Conservation (phyloP, 1,140 invertebrate species). For the Ladona fulva region DNA sequence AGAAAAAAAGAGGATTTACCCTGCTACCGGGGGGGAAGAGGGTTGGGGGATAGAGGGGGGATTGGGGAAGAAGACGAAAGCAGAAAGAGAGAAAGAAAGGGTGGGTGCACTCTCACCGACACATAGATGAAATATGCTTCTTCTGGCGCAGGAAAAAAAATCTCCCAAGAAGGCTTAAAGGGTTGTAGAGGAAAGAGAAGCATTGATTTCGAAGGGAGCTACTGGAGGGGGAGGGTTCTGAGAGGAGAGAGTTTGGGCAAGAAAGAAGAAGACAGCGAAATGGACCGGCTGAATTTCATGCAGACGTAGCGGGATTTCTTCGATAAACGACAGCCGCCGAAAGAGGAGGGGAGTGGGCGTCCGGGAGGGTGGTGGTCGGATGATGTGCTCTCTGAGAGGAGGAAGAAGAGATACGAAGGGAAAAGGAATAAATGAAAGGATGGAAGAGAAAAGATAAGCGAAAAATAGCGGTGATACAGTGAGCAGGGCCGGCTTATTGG, state of each 20-base stretch:
- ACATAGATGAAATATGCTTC: not conserved
- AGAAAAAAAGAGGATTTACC: not conserved
- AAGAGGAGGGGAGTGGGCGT: not conserved
- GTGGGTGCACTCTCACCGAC: not conserved
- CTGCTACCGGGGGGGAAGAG: not conserved
- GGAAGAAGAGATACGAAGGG: not conserved
- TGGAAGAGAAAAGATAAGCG: not conserved
- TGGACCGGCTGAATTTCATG: conserved; percentile 7
- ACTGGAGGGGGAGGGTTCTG: not conserved
- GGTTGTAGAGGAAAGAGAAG: not conserved
- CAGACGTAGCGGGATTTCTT: conserved; percentile 4
- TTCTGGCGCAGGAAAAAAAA: not conserved
- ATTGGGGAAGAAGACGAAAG: not conserved
- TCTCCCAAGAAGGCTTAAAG: not conserved
- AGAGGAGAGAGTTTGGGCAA: not conserved
- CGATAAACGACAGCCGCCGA: conserved; percentile 6
- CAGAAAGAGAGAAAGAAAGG: not conserved
- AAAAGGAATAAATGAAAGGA: not conserved
- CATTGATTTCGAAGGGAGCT: not conserved
- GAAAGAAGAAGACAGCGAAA: not conserved
- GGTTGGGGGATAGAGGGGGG: not conserved
- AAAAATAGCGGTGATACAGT: no score
- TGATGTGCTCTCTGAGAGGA: not conserved
- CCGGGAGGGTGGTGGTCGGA: not conserved
- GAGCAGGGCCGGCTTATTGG: no score